Evolutionary conservation across 2,888 invertebrate genomes (phyloP), one percentile per base, ranked within the genome.

Genomic region (Amiota communis): DNA sequence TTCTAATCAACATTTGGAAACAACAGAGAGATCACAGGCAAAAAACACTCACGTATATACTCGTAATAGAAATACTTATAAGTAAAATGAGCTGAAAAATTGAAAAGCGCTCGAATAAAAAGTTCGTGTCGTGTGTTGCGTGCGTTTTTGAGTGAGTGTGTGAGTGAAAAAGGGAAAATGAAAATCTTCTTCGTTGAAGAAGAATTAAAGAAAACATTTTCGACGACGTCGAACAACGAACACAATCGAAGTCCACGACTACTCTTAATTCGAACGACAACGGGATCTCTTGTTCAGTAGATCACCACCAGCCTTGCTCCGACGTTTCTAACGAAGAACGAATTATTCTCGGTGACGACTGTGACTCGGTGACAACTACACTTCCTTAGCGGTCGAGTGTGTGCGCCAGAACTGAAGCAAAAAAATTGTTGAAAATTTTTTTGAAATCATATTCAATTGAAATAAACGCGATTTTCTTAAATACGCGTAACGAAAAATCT

Each of bases 301-400:
- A 90, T 90, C 90, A 90, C 90, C 90, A 90, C 90, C 90, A 90
- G 90, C 90, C 89, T 89, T 88, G 87, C 90, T 90, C 90, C 90
- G 90, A 90, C 90, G 89, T 89, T 89, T 89, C 89, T 88, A 88
- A 88, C 89, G 89, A 89, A 59, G 53, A 88, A 88, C 88, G 89
- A 89, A 88, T 57, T 20, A n/a, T 59, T 59, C 59, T 88, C 89
- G 89, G 89, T 88, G 88, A 65, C 48, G 65, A 48, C 48, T 65
- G 65, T 65, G 48, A 89, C 87, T 88, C 89, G 90, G 90, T 89
- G 90, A 89, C 89, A 89, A 88, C 89, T 89, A 89, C 88, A 87
- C 78, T 83, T 83, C 85, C 88, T 67, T 63, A 63, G 87, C 84
- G 71, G 74, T 59, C 47, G 51, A 64, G 67, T 72, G 68, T 72